phyloP scores from a whole-genome alignment of 2,113 vertebrate genomes.

The Anseranas semipalmata region DNA sequence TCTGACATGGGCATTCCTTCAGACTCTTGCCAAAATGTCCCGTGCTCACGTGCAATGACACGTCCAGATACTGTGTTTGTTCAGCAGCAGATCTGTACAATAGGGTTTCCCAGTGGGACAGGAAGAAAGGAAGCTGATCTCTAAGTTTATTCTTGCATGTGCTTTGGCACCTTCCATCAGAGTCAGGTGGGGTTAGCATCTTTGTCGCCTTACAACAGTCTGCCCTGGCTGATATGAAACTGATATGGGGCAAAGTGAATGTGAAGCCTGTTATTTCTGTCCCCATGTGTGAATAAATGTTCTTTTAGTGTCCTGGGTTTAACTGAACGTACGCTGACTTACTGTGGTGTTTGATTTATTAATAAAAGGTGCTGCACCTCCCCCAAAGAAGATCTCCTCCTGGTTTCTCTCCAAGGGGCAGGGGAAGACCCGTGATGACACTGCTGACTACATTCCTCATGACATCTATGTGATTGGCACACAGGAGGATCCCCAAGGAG shows the following conservation, averaged over 20 bases:
- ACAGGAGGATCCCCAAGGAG: slow-evolving; percentile 92
- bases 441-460: slow-evolving; percentile 94
- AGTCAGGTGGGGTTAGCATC: not conserved
- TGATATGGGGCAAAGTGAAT: rapidly evolving
- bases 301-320: not conserved
- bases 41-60: not conserved
- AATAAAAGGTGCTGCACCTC: slow-evolving; percentile 86
- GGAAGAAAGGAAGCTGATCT: not conserved
- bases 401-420: slow-evolving; percentile 98
- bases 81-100: not conserved
- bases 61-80: not conserved
- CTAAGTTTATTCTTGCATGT: no score
- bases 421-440: slow-evolving; percentile 93
- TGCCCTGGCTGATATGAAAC: not conserved
- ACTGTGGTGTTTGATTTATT: slow-evolving; percentile 68
- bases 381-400: slow-evolving; percentile 89
- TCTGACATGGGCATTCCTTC: not conserved
- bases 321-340: slow-evolving; percentile 25
- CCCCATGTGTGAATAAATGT: no score
- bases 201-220: not conserved
- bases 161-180: no score
- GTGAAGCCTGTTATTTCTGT: not conserved
- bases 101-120: not conserved
- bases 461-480: slow-evolving; percentile 97
- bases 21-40: not conserved